Evolutionary conservation across 2,797 vertebrate genomes (phyloP).

Genomic region (Gymnocypris eckloni): DNA sequence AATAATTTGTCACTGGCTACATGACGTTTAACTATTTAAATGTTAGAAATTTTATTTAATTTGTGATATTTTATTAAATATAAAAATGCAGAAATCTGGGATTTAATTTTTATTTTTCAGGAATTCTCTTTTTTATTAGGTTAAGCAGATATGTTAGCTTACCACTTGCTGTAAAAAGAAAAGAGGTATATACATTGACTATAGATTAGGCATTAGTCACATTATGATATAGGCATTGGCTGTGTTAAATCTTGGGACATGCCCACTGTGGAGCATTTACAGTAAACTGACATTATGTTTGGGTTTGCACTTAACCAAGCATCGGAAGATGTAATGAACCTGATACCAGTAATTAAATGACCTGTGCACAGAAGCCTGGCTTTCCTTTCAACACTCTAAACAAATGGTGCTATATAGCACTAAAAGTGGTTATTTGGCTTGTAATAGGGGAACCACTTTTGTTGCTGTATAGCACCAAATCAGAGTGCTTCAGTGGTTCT

Average conservation of each 20-base stretch:
- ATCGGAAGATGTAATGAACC: background rate
- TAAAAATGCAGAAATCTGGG: too few species aligned
- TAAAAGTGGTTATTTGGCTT: too few species aligned
- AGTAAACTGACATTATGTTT: conserved; percentile 11
- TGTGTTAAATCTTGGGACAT: background rate
- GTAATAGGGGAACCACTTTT: too few species aligned
- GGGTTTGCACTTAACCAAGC: background rate
- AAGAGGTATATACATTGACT: background rate
- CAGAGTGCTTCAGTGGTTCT: too few species aligned
- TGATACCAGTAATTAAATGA: conserved; percentile 10
- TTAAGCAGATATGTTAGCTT: background rate
- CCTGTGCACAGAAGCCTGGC: background rate
- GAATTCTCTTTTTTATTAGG: too few species aligned
- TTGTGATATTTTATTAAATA: background rate
- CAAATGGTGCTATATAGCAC: too few species aligned
- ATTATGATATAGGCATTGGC: background rate
- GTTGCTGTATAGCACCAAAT: too few species aligned
- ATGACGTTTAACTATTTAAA: background rate
- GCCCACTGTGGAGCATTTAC: background rate
- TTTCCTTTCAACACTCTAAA: background rate
- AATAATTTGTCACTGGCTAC: background rate
- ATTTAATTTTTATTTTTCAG: background rate
- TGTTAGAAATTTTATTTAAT: background rate
- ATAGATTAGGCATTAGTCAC: background rate
- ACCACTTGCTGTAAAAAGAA: background rate